A percentile compares a stretch with the other conserved stretches of the same genome.
These are phyloP conservation scores for Lobophora halterata DNA, from an alignment of 2,888 invertebrate species.

Conservation along the genomic window DNA sequence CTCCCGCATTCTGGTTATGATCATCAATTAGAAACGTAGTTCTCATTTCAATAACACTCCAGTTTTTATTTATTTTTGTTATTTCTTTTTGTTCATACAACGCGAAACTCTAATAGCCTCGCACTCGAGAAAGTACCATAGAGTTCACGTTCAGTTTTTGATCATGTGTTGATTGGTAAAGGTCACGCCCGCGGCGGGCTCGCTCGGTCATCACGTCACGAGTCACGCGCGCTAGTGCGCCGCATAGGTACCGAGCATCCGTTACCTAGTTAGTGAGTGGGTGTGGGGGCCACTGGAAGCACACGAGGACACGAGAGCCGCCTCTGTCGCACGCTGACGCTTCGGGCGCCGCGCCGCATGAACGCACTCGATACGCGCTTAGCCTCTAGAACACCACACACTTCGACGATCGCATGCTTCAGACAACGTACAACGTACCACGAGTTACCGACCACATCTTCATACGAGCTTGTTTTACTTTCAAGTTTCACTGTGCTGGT, in stretches of 20 bases:
- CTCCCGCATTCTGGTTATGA: slow-evolving; percentile 82
- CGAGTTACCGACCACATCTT: slow-evolving; percentile 52
- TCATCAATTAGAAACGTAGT: slow-evolving; percentile 81
- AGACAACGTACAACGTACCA: slow-evolving; percentile 34
- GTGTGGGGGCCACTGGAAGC: slow-evolving; percentile 70
- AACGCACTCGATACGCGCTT: slow-evolving; percentile 47
- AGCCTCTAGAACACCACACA: slow-evolving; percentile 46
- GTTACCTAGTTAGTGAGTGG: slow-evolving; percentile 34
- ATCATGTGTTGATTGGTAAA: slow-evolving; percentile 49
- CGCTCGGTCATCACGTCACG: no score
- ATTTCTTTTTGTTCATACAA: slow-evolving; percentile 73
- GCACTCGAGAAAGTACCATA: slow-evolving; percentile 70
- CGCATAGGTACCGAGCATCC: slow-evolving; percentile 25
- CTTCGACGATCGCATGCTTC: slow-evolving; percentile 44
- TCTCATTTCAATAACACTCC: slow-evolving; percentile 80
- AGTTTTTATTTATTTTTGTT: slow-evolving; percentile 69
- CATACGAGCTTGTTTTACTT: slow-evolving; percentile 64
- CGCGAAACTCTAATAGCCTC: slow-evolving; percentile 74
- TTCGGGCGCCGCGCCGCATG: slow-evolving; percentile 37
- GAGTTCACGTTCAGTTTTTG: slow-evolving; percentile 62
- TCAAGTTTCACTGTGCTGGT: slow-evolving; percentile 62
- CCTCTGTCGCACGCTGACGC: slow-evolving; percentile 43
- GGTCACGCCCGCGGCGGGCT: slow-evolving; percentile 38
- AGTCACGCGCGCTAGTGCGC: slow-evolving; percentile 23
- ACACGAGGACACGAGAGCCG: slow-evolving; percentile 66